Percentiles rank a stretch among this genome's conserved stretches.
These are phyloP conservation scores for Cephus pygmeus DNA, from an alignment of 2,888 invertebrate genomes.

Conservation along the genomic window DNA sequence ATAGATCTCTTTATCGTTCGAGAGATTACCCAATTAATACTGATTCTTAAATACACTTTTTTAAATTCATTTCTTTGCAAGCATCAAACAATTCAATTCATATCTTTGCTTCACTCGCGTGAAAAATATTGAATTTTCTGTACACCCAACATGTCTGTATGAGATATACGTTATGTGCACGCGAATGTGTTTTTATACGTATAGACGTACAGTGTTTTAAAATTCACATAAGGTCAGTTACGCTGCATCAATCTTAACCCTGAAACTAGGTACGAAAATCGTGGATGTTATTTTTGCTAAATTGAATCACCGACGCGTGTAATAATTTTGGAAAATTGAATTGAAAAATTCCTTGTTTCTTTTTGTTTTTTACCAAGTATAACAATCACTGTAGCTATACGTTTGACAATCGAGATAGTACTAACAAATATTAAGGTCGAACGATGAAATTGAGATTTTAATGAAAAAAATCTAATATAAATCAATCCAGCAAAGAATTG, in stretches of 20 bases:
- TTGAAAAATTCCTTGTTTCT: neutral
- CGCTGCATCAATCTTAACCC: neutral
- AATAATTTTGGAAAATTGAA: neutral
- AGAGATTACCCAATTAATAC: neutral
- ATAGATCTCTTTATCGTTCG: neutral
- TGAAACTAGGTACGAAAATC: neutral
- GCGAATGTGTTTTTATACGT: neutral
- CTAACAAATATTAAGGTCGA: neutral
- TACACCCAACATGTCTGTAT: neutral
- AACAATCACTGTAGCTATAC: neutral
- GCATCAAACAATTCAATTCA: neutral
- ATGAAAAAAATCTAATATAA: too few relatives aligned
- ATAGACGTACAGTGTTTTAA: neutral
- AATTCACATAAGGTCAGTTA: neutral
- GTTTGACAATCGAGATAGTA: neutral
- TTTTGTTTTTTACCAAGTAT: neutral
- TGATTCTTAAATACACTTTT: neutral
- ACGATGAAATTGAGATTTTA: too few relatives aligned
- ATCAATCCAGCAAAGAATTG: too few relatives aligned
- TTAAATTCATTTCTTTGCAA: neutral
- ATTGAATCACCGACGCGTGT: neutral
- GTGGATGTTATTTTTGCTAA: neutral
- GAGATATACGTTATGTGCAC: neutral
- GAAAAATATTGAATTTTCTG: neutral
- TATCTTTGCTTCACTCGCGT: neutral